Conservation (phyloP, 2,797 vertebrate genomes). For the Scolopax rusticola region DNA sequence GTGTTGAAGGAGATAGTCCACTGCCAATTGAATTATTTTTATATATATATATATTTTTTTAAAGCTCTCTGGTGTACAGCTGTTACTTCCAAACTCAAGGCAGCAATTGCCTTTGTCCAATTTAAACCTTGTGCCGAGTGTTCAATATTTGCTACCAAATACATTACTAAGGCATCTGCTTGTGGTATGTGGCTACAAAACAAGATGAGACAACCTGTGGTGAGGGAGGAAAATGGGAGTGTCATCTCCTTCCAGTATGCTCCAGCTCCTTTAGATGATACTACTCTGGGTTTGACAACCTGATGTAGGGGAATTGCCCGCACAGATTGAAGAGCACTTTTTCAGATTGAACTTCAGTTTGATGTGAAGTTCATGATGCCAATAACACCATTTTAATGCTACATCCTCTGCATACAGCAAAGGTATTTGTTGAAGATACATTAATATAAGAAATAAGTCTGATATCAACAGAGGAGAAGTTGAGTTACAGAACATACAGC, state of each 20-base stretch:
- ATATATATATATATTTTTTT: background rate
- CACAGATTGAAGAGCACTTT: background rate
- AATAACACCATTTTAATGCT: background rate
- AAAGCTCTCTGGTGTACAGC: background rate
- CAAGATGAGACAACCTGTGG: background rate
- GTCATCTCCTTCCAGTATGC: background rate
- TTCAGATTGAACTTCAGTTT: background rate
- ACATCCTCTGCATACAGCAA: background rate
- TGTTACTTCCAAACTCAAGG: background rate
- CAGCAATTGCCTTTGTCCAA: too few relatives aligned
- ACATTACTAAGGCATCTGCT: background rate
- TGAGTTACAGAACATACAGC: background rate
- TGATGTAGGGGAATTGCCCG: background rate
- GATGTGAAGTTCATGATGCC: background rate
- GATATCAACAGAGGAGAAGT: background rate
- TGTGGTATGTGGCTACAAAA: background rate
- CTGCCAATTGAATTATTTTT: background rate
- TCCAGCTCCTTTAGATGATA: background rate
- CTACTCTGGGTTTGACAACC: background rate
- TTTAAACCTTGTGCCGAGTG: background rate
- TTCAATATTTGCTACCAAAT: background rate
- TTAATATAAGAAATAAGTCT: background rate
- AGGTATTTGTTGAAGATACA: background rate
- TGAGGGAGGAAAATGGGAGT: background rate
- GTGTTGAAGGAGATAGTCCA: background rate